Conservation (phyloP, 2,797 vertebrate genomes). For the Telmatherina bonti region DNA sequence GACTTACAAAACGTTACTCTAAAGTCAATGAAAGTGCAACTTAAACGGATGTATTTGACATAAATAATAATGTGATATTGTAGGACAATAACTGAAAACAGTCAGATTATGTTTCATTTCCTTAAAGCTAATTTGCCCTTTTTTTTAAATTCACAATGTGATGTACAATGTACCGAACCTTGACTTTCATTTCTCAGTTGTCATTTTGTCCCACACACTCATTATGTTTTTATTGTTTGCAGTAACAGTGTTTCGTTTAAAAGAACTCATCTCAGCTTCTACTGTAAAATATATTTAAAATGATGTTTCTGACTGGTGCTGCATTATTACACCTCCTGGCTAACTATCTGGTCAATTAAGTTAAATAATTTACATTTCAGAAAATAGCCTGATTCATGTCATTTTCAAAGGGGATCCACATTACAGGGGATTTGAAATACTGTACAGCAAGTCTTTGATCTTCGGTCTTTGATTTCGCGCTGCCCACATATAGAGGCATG, state of each 20-base stretch:
- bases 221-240: background rate
- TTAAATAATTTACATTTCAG: background rate
- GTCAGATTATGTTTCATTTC: background rate
- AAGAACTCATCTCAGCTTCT: background rate
- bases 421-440: background rate
- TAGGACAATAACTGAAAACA: background rate
- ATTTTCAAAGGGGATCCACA: background rate
- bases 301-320: background rate
- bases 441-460: conserved; percentile 44
- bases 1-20: background rate
- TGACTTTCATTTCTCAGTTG: background rate
- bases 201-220: background rate
- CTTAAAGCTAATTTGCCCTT: background rate
- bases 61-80: background rate
- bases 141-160: too few species aligned
- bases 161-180: background rate
- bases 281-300: background rate
- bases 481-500: conserved; percentile 51
- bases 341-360: background rate
- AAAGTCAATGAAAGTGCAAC: background rate
- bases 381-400: background rate
- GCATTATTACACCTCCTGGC: background rate
- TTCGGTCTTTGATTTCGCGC: conserved; percentile 49
- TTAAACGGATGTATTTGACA: background rate
- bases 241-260: background rate